Evolutionary conservation across 1,140 invertebrate genomes (phyloP).

Genomic region (Hylyphantes graminicola): DNA sequence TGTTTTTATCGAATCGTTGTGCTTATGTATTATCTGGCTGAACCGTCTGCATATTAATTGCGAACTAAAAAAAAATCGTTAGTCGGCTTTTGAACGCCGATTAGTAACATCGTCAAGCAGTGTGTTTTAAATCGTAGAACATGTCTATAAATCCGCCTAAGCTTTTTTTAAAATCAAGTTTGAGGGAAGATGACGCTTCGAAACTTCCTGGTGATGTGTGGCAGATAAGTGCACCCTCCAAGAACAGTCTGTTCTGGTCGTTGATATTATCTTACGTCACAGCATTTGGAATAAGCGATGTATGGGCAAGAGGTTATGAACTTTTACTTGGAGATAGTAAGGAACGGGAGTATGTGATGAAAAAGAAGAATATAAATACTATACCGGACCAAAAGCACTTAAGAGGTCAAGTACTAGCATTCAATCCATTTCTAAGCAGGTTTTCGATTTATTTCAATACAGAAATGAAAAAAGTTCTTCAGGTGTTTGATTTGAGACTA

Average conservation of each 20-base stretch:
- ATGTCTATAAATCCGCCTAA: no score
- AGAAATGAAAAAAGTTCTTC: background rate
- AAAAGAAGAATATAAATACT: background rate
- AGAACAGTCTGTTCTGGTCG: background rate
- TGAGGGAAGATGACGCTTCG: no score
- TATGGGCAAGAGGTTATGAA: background rate
- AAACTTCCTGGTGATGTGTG: background rate
- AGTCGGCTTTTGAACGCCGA: no score
- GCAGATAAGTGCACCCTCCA: background rate
- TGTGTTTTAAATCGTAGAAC: no score
- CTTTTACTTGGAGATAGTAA: background rate
- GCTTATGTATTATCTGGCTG: no score
- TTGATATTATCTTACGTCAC: background rate
- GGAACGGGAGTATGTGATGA: background rate
- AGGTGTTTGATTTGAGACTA: slow-evolving; percentile 1
- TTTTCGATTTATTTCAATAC: slow-evolving; percentile 2
- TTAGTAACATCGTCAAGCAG: no score
- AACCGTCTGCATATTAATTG: no score
- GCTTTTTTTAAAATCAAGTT: no score
- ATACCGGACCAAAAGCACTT: background rate
- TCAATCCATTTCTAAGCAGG: slow-evolving; percentile 12
- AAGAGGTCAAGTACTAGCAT: background rate
- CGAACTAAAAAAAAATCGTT: no score
- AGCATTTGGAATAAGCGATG: background rate
- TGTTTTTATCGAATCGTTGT: no score